These are phyloP conservation scores for Drepana falcataria DNA, from an alignment of 2,888 invertebrate genomes.

Conservation along the genomic window DNA sequence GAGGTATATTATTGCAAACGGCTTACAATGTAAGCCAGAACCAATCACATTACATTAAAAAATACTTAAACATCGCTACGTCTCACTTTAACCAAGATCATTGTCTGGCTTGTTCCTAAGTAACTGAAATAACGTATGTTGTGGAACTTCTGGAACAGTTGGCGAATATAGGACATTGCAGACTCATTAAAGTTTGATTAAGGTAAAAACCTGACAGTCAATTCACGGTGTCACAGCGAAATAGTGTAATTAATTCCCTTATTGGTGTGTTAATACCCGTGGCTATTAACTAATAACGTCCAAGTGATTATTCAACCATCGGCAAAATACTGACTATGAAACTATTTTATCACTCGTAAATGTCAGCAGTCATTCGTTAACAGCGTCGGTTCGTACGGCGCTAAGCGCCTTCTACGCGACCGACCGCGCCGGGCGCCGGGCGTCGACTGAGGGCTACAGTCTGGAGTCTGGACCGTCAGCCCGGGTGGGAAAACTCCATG, in stretches of 20 bases:
- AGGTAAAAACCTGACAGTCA: not conserved
- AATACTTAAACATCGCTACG: too few species aligned
- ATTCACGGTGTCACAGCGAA: not conserved
- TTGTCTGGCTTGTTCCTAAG: too few species aligned
- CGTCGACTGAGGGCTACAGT: conserved; percentile 12
- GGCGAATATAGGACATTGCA: not conserved
- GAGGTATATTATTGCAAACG: too few species aligned
- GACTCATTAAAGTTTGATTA: not conserved
- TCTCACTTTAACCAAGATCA: too few species aligned
- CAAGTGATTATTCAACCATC: not conserved
- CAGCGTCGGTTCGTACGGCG: not conserved
- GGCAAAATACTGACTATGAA: not conserved
- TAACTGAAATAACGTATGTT: too few species aligned
- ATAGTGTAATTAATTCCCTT: not conserved
- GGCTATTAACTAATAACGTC: not conserved
- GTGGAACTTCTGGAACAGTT: not conserved
- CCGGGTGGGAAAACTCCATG: not conserved
- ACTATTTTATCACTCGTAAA: not conserved
- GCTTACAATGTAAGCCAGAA: too few species aligned
- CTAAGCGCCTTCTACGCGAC: conserved; percentile 19
- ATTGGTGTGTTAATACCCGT: not conserved
- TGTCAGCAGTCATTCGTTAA: not conserved
- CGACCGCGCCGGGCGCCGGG: conserved; percentile 35
- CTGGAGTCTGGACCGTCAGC: not conserved
- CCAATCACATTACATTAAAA: too few species aligned